Evolutionary conservation across 2,797 vertebrate species (phyloP), one percentile per base, ranked within the genome.

Genomic region (Chrosomus eos): DNA sequence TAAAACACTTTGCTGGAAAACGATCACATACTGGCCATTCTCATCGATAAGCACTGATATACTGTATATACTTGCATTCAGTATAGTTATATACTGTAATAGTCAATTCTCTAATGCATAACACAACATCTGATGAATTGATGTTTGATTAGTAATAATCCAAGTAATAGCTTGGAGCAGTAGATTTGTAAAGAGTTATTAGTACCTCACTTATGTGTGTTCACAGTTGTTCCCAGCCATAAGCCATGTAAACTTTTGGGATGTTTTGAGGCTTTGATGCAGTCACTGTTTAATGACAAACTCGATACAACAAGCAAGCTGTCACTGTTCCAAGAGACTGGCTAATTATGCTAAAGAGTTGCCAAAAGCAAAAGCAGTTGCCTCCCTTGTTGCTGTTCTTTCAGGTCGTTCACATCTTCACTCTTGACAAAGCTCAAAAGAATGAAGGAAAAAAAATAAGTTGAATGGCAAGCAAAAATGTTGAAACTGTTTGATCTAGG

Each of bases 251-350:
- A 68, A 76, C 31, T 43, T 58, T 84, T 60, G 36, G 48, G 62
- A 83, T 68, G 60, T 70, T 67, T 77, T 58, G 36, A 84, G 51
- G 60, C 58, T 82, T 67, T 83, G 58, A 79, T 64, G 33, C 67
- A 38, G 74, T 73, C 55, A 55, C 62, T 83, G 11, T 86, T 78
- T 76, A 78, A 74, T 77, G 74, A 68, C 82, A 83, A 70, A 58
- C 64, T 68, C 51, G 75, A 60, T 58, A 83, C 60, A 83, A 83
- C 71, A 80, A 58, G 85, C 86, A 84, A 60, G 78, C 70, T 87
- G 86, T 84, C 86, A 87, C 48, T 81, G 77, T 87, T 87, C 72
- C 86, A 81, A 58, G 48, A 77, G 78, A 87, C 78, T 81, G 79
- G 66, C 64, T 84, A 84, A 87, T 87, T 87, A 72, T 85, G 82